Conservation (phyloP, 35 echinoderm and acorn worm species). For the Stichopus chloronotus region DNA sequence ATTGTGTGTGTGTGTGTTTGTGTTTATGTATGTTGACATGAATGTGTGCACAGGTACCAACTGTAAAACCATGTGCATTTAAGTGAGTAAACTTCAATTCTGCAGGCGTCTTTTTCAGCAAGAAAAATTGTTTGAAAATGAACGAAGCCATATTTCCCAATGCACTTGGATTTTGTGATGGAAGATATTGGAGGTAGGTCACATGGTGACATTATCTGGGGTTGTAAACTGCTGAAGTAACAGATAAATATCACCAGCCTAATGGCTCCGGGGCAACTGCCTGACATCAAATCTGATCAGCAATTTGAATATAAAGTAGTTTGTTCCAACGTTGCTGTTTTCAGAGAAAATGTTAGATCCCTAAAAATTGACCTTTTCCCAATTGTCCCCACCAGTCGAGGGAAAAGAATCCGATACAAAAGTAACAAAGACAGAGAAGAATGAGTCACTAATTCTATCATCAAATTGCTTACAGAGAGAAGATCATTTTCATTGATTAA, state of each 20-base stretch:
- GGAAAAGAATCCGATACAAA: not conserved
- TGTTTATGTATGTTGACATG: too few relatives aligned
- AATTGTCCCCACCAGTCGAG: not conserved
- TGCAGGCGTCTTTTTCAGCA: too few relatives aligned
- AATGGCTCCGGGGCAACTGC: not conserved
- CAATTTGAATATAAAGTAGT: slow-evolving; percentile 13
- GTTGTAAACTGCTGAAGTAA: not conserved
- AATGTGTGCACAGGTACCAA: too few relatives aligned
- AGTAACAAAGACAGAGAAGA: not conserved
- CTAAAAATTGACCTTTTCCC: too few relatives aligned
- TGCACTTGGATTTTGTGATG: not conserved
- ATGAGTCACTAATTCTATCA: not conserved
- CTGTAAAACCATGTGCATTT: too few relatives aligned
- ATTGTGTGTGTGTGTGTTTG: too few relatives aligned
- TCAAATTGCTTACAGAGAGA: too few relatives aligned
- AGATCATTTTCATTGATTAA: too few relatives aligned
- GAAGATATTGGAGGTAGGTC: not conserved
- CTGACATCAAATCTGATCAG: slow-evolving; percentile 1
- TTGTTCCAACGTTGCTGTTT: not conserved
- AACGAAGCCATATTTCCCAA: too few relatives aligned
- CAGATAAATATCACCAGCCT: slow-evolving; percentile 6
- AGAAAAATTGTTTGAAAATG: too few relatives aligned
- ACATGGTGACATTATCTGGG: not conserved
- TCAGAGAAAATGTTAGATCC: too few relatives aligned
- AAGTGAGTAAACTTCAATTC: too few relatives aligned